Evolutionary conservation across 1,140 invertebrate species (phyloP), one percentile per base, ranked within the genome.

Genomic region (Drosophila suzukii): DNA sequence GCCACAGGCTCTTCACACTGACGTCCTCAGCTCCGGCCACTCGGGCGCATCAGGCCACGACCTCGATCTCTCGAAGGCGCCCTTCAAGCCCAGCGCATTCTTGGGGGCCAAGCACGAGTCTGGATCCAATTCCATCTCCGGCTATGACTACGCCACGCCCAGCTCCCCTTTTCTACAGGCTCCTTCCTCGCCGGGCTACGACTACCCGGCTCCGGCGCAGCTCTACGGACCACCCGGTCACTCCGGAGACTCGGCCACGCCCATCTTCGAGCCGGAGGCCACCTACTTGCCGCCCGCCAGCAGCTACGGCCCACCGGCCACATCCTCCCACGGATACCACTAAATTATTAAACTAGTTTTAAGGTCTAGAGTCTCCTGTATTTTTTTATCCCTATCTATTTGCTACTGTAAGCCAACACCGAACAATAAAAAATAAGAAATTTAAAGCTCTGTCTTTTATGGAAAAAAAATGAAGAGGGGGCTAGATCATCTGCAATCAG

Each of bases 41-140:
- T 12, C 44, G n/a, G 49, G 36, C 8, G 50, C 30, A 12, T 10
- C 47, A 24, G 36, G 10, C 32, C 43, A 51, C 20, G 55, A 46
- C 0, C 57, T 67, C 5, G 82, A 85, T 7, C 57, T 80, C 13
- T 38, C 75, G 2, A 88, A 89, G 66, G 72, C 81, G 1, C 90
- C 90, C 0, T 91, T 91, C 47, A 90, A 88, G 67, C 90, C 90
- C 10, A 90, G 90, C 54, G 80, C 83, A n/a, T 91, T 91, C 12
- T 53, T 91, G 24, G 90, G 90, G 1, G 75, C 83, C 75, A 90
- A 83, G 46, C 84, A 89, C 10, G 84, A 89, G 36, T 49, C 50
- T 27, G 58, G 30, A 10, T 54, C 59, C 1, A 63, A 72, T 15
- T 38, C 71, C 12, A 60, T 59, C 6, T 43, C 50, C n/a, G 84